Conservation (phyloP, 2,797 vertebrate genomes). For the Apodemus agrarius region DNA sequence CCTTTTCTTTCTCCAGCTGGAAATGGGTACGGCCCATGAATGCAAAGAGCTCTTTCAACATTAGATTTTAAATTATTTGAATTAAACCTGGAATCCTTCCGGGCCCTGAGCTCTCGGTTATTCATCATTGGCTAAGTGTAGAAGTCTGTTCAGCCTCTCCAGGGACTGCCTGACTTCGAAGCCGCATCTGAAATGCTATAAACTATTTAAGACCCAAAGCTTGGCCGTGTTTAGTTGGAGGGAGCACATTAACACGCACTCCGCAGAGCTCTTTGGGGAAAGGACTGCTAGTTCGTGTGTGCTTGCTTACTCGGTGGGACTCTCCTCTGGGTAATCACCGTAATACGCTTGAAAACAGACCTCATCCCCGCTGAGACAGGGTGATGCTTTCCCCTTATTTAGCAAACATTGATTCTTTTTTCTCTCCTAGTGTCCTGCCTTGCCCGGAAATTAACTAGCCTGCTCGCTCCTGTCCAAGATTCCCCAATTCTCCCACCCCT, state of each 20-base stretch:
- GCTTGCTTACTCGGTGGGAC: slow-evolving; percentile 3
- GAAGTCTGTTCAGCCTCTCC: slow-evolving; percentile 77
- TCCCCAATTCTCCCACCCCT: not conserved
- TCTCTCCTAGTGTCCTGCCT: not conserved
- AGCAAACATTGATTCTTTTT: slow-evolving; percentile 74
- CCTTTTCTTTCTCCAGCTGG: slow-evolving; percentile 63
- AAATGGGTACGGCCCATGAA: not conserved
- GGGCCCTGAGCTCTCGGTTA: slow-evolving; percentile 75
- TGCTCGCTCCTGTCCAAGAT: not conserved
- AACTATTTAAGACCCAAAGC: slow-evolving; percentile 56
- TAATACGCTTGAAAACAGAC: slow-evolving; percentile 63
- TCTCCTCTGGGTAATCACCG: slow-evolving; percentile 51
- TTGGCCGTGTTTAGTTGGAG: not conserved
- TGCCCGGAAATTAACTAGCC: slow-evolving; percentile 15
- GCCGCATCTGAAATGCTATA: slow-evolving; percentile 51
- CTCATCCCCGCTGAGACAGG: slow-evolving; percentile 17
- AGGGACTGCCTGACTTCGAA: slow-evolving; percentile 12
- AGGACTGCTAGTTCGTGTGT: not conserved
- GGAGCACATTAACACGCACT: not conserved
- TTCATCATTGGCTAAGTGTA: slow-evolving; percentile 80
- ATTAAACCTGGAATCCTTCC: slow-evolving; percentile 80
- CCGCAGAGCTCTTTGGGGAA: not conserved
- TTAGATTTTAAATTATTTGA: slow-evolving; percentile 81
- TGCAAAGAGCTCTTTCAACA: slow-evolving; percentile 71
- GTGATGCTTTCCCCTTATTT: slow-evolving; percentile 28